Evolutionary conservation across 2,113 vertebrate genomes (phyloP).

Genomic region (Mormyrus iriodes): DNA sequence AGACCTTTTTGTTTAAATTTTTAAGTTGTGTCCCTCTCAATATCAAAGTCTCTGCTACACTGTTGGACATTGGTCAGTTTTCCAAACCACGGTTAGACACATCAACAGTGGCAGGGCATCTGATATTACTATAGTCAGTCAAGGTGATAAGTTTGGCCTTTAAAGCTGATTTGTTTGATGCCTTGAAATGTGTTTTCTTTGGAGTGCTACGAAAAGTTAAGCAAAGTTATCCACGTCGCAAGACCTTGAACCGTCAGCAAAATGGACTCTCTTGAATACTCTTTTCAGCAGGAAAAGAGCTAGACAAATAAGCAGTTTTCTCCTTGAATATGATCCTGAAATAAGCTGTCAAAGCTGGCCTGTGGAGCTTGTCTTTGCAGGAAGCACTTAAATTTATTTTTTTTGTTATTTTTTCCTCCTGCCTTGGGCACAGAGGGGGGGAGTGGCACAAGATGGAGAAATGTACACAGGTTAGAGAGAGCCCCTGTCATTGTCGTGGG

Average conservation of each 20-base stretch:
- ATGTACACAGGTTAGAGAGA: constrained; percentile 30
- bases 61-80: neutral
- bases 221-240: neutral
- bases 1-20: neutral
- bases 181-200: neutral
- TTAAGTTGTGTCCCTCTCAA: neutral
- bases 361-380: neutral
- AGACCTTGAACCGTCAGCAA: neutral
- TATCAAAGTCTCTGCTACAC: neutral
- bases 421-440: neutral
- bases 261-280: neutral
- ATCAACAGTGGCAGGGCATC: neutral
- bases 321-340: constrained; percentile 9
- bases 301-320: neutral
- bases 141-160: neutral
- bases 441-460: constrained; percentile 4
- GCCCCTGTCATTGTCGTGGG: constrained; percentile 27
- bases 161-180: neutral
- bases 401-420: constrained; percentile 3
- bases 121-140: neutral
- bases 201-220: neutral
- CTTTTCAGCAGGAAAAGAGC: neutral
- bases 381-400: neutral
- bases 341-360: neutral
- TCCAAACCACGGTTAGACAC: neutral